Base-by-base conservation (phyloP, 2,113 vertebrate species). In the Albula goreensis region DNA sequence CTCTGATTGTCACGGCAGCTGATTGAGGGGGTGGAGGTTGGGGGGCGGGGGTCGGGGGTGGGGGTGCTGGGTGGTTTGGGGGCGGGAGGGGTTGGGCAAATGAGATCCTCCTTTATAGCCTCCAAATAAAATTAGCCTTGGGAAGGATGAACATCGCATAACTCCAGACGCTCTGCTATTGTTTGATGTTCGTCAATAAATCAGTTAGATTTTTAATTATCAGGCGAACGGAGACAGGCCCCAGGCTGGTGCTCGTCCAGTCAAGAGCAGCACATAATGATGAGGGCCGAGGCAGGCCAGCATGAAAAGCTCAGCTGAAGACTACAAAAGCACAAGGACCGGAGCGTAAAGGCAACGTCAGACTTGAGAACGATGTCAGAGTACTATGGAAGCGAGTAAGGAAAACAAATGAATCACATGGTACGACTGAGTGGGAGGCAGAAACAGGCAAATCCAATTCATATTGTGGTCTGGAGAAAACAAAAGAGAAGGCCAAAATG, bases 171-270 rank as follows among this genome's bases (percentile, higher is more conserved):
- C 90, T 85, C 88, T 50, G 90, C 88, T 93, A 93, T 94, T 94
- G 93, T 92, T 74, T 92, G 90, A 94, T 93, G 94, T 92, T 95
- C 94, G 95, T 96, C 96, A 95, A 96, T 97, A 96, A 97, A 97
- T 97, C 95, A 96, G 95, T 95, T 95, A 93, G 95, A 96, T 96
- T 97, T 92, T 96, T 97, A 96, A 97, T 97, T 96, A 97, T 97
- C 93, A 92, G 96, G 96, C 91, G 95, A 94, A 94, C 94, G 95
- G 96, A 95, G 95, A 96, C 93, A 95, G 93, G 93, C 89, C 87
- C 93, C 91, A 93, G 94, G 94, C 91, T 89, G 91, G 93, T 95
- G 95, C 95, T 91, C 91, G 88, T 94, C 94, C 95, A 94, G 96
- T 97, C 95, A 96, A 94, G 74, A 95, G 95, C 80, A 48, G 22